Base-by-base conservation (phyloP, 2,888 invertebrate species). In the Mythimna ferrago region DNA sequence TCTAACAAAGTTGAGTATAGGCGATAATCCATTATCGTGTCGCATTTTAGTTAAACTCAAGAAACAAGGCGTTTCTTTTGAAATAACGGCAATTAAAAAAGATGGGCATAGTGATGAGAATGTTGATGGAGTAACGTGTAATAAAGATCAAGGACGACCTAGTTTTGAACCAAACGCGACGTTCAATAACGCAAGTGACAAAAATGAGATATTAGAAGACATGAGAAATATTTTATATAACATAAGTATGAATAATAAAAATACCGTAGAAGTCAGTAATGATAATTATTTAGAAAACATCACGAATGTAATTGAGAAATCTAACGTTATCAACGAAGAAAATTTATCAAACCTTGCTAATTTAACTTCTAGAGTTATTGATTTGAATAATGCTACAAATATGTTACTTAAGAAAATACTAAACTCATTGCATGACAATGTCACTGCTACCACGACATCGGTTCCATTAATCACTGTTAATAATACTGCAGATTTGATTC, bases 1-100 rank as follows among this genome's bases (percentile, higher is more conserved):
- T 77, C 82, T 94, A 60, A 69, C 71, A 14, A 87, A 74, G 54
- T 86, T 95, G 11, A 95, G 94, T 78, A 93, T 95, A 65, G 94
- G 94, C 6, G 91, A 89, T 41, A 95, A 95, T 86, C 94, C 92
- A n/a, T 78, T 95, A 63, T 85, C 94, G 1, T 94, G 94, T 75
- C 88, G 89, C 58, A 63, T 86, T 54, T 76, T 94, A 57, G 87
- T 91, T 0, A 90, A 88, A 69, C 84, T 93, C 0, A 86, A 87
- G 58, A 88, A 87, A 71, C 61, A 53, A 54, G 41, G 44, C 6
- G 11, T 71, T n/a, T 41, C 77, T 2, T 89, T 90, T 80, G 63
- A 75, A 53, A 74, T 87, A 66, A 85, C 81, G 62, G 78, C 87
- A 51, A 78, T 85, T 35, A 82, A 63, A 44, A 66, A 73, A 58